phyloP scores from a whole-genome alignment of 2,888 invertebrate species.

The Hypena proboscidalis region DNA sequence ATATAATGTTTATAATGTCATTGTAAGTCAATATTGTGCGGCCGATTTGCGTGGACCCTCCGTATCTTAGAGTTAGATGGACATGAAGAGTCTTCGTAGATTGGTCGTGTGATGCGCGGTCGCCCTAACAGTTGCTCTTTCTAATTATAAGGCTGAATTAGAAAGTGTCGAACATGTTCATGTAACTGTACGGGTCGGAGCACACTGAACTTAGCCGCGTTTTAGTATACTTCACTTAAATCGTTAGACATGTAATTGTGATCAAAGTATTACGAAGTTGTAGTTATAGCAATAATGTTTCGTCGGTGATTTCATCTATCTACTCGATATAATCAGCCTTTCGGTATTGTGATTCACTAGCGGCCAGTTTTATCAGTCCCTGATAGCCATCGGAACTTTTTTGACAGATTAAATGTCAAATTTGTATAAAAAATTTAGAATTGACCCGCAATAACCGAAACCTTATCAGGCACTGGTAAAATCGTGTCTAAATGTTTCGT shows the following conservation, averaged over 20 bases:
- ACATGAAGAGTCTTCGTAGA: constrained; percentile 13
- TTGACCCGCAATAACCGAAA: no score
- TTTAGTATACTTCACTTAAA: constrained; percentile 46
- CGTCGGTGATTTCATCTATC: constrained; percentile 44
- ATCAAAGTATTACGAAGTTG: constrained; percentile 78
- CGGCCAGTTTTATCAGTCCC: no score
- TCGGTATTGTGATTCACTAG: constrained; percentile 35
- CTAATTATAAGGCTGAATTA: constrained; percentile 84
- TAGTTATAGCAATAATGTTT: constrained; percentile 76
- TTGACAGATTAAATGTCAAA: no score
- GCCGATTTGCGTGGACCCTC: constrained; percentile 37
- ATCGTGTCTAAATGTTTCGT: constrained; percentile 25
- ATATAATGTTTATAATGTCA: constrained; percentile 58
- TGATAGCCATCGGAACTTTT: no score
- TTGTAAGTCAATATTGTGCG: constrained; percentile 34
- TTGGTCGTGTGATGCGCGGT: constrained; percentile 51
- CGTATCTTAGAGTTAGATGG: constrained; percentile 14
- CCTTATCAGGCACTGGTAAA: no score
- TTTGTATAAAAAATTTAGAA: no score
- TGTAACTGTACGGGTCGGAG: constrained; percentile 43
- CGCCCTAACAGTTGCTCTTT: constrained; percentile 74
- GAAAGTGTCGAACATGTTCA: constrained; percentile 67
- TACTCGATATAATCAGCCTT: constrained; percentile 42
- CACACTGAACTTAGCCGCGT: constrained; percentile 50
- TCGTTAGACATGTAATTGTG: constrained; percentile 67